Percentiles rank a stretch among this genome's conserved stretches.
Conservation (phyloP, 2,113 vertebrate species). For the Gila orcuttii region DNA sequence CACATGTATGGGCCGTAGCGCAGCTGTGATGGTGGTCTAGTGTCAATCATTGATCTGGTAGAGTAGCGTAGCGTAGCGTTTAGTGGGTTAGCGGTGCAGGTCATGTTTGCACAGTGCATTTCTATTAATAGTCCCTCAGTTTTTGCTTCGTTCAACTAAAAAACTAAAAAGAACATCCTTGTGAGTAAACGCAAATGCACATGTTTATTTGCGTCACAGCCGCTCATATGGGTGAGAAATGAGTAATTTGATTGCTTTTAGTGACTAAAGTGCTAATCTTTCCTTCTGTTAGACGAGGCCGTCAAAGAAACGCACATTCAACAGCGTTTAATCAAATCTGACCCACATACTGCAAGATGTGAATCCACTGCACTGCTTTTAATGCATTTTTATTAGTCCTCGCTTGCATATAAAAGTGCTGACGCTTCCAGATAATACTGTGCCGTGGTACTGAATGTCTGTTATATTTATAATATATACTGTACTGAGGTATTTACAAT, state of each 20-base stretch:
- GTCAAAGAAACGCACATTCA: slow-evolving; percentile 56
- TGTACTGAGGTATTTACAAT: not conserved
- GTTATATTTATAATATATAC: not conserved
- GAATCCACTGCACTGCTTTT: not conserved
- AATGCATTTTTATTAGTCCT: not conserved
- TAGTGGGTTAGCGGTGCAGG: slow-evolving; percentile 59
- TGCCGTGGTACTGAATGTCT: not conserved
- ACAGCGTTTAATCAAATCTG: slow-evolving; percentile 74
- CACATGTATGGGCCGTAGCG: not conserved
- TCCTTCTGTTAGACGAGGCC: slow-evolving; percentile 28
- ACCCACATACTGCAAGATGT: slow-evolving; percentile 69
- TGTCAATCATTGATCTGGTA: slow-evolving; percentile 19
- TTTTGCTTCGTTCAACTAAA: slow-evolving; percentile 49
- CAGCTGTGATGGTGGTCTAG: not conserved
- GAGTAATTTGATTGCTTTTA: slow-evolving; percentile 57
- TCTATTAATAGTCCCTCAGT: slow-evolving; percentile 62
- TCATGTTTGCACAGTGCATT: slow-evolving; percentile 45
- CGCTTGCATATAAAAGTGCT: not conserved
- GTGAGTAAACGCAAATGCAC: slow-evolving; percentile 44
- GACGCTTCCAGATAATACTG: not conserved
- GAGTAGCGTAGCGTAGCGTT: slow-evolving; percentile 52
- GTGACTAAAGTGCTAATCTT: slow-evolving; percentile 58
- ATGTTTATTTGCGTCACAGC: slow-evolving; percentile 65
- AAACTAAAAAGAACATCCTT: slow-evolving; percentile 11
- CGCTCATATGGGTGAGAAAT: slow-evolving; percentile 50